Base-by-base conservation (phyloP, 2,888 invertebrate species). In the Hermodice carunculata region DNA sequence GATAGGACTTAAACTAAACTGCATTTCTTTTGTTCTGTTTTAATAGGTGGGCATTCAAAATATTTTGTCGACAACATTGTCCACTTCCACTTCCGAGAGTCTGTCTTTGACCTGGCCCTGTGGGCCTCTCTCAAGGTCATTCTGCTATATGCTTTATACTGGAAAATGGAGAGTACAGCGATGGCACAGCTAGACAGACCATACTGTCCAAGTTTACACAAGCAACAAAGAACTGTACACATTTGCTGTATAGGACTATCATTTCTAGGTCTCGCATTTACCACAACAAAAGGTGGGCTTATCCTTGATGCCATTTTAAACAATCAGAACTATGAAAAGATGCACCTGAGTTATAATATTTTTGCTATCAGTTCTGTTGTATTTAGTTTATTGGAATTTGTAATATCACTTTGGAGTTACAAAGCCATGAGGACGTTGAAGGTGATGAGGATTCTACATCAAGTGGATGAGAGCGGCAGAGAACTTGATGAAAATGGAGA, bases 41-140 rank as follows among this genome's bases (percentile, higher is more conserved):
- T n/a, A n/a, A n/a, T 71, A 83, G 83, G 82, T 66, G 83, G 81
- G 11, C 70, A 76, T 59, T 72, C 78, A 8, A 64, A 78, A 22
- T 83, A 82, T 48, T 81, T 83, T 67, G 75, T 80, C 3, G 76
- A 82, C 74, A 81, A 77, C 71, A 79, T 84, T n/a, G 56, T 73
- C 2, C 54, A 76, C 42, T 84, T 80, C 54, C 73, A 78, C 28
- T 54, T 82, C 31, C 69, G 60, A 2, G 64, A 76, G 32, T 84
- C 83, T 0, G 79, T 80, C 3, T 84, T 84, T 76, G 84, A 84
- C 73, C 68, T 84, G 31, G 82, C 79, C 17, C 43, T 83, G 1
- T 44, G 83, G 24, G 69, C 80, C 4, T 48, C 72, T 4, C 24
- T 77, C n/a, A 83, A 83, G 70, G 61, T 76, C 26, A 62, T 80